Evolutionary conservation across 2,113 vertebrate species (phyloP).

Genomic region (Microcebus murinus): DNA sequence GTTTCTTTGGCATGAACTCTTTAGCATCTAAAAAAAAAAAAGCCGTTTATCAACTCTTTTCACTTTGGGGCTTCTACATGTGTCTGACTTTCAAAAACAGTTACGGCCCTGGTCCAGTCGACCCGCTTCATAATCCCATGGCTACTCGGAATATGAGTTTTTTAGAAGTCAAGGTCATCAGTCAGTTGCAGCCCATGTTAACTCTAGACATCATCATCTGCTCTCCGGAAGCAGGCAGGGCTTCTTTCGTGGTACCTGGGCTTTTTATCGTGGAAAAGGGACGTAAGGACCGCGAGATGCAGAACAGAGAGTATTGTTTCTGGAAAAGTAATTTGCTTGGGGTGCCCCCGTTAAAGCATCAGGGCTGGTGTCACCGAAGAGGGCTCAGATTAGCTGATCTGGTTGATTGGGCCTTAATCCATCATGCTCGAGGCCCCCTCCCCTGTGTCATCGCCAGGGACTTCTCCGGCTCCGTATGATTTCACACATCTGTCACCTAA

Average conservation of each 20-base stretch:
- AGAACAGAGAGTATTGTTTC: constrained; percentile 69
- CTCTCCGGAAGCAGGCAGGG: neutral
- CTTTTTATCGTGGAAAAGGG: neutral
- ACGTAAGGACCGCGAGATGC: constrained; percentile 13
- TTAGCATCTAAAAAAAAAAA: neutral
- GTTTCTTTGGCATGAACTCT: neutral
- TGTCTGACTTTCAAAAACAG: constrained; percentile 33
- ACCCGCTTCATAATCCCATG: neutral
- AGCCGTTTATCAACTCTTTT: neutral
- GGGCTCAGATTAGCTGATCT: constrained; percentile 78
- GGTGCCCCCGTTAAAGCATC: constrained; percentile 72
- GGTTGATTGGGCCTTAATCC: constrained; percentile 80
- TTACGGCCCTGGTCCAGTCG: neutral
- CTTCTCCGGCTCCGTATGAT: constrained; percentile 84
- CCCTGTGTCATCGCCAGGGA: constrained; percentile 84
- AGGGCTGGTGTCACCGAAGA: constrained; percentile 66
- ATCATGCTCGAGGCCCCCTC: constrained; percentile 76
- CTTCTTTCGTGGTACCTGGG: neutral
- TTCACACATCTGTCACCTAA: constrained; percentile 86
- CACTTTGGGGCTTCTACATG: neutral
- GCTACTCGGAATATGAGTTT: neutral
- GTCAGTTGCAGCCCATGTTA: constrained; percentile 32
- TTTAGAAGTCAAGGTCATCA: constrained; percentile 32
- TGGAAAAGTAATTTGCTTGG: constrained; percentile 77
- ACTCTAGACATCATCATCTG: neutral